Evolutionary conservation across 30 jellyfish, hydroid and myxozoan genomes (phyloP).

Genomic region (Chrysaora quinquecirrha): DNA sequence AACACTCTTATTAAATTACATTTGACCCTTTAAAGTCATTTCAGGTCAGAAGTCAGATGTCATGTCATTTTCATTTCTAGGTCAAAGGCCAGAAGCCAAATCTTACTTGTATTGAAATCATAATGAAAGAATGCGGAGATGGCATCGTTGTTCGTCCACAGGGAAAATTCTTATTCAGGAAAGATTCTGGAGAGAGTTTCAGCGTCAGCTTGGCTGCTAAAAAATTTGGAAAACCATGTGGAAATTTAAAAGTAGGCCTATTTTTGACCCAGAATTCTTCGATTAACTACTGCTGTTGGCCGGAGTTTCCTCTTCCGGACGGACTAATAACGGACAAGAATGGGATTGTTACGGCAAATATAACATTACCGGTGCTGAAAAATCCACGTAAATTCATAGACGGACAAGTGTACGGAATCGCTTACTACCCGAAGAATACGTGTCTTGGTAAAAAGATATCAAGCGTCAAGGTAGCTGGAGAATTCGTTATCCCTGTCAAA

Average conservation of each 20-base stretch:
- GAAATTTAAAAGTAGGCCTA: conserved; percentile 12
- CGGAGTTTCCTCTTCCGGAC: conserved; percentile 30
- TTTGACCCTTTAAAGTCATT: too few relatives aligned
- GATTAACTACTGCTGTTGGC: conserved; percentile 17
- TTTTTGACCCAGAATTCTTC: neutral
- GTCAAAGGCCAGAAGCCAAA: conserved; percentile 39
- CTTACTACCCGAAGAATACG: conserved; percentile 20
- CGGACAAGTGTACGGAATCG: conserved; percentile 49
- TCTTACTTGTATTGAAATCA: conserved; percentile 8
- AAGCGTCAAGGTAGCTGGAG: neutral
- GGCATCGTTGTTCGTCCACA: conserved; percentile 23
- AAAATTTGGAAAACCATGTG: conserved; percentile 34
- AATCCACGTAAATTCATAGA: conserved; percentile 48
- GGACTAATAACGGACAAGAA: conserved; percentile 3
- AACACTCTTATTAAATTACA: too few relatives aligned
- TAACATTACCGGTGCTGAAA: conserved; percentile 25
- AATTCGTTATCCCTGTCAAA: neutral
- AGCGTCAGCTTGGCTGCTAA: conserved; percentile 17
- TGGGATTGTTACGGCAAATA: conserved; percentile 14
- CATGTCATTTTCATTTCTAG: conserved; percentile 4
- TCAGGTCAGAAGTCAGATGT: neutral
- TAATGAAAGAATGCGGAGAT: conserved; percentile 30
- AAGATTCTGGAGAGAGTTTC: conserved; percentile 46
- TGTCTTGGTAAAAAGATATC: neutral
- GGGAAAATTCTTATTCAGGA: conserved; percentile 25